Evolutionary conservation across 2,113 vertebrate species (phyloP).

Genomic region (Gymnarchus niloticus): DNA sequence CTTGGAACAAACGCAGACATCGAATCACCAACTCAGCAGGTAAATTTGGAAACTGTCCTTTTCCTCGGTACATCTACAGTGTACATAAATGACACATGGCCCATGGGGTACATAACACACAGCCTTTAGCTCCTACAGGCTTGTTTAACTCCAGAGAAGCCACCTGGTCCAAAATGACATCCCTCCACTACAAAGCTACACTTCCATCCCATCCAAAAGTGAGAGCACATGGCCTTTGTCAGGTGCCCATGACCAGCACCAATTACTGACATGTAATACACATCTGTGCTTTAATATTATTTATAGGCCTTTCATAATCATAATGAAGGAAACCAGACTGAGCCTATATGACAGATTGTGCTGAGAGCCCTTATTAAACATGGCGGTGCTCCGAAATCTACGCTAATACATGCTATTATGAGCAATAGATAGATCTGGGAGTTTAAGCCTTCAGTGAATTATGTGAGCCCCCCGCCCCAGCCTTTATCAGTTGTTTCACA

Average conservation of each 20-base stretch:
- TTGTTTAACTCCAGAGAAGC: background rate
- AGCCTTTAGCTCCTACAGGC: background rate
- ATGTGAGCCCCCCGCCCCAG: background rate
- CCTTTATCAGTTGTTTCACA: conserved; percentile 11
- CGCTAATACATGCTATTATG: conserved; percentile 1
- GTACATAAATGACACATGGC: background rate
- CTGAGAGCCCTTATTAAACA: conserved; percentile 12
- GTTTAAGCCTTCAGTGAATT: background rate
- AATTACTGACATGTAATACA: background rate
- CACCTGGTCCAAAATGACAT: background rate
- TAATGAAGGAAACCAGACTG: background rate
- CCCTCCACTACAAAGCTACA: background rate
- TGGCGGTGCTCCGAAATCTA: background rate
- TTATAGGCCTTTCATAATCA: conserved; percentile 4
- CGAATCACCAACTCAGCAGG: background rate
- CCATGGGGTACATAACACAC: too few species aligned
- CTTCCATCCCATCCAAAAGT: background rate
- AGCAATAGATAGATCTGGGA: conserved; percentile 7
- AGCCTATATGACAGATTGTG: background rate
- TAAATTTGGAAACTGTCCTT: too few species aligned
- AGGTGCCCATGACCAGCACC: background rate
- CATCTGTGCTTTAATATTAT: background rate
- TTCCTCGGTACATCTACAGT: background rate
- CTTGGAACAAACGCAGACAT: background rate
- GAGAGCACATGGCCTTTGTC: background rate